phyloP scores from a whole-genome alignment of 2,888 invertebrate species.

The Mechanitis messenoides region DNA sequence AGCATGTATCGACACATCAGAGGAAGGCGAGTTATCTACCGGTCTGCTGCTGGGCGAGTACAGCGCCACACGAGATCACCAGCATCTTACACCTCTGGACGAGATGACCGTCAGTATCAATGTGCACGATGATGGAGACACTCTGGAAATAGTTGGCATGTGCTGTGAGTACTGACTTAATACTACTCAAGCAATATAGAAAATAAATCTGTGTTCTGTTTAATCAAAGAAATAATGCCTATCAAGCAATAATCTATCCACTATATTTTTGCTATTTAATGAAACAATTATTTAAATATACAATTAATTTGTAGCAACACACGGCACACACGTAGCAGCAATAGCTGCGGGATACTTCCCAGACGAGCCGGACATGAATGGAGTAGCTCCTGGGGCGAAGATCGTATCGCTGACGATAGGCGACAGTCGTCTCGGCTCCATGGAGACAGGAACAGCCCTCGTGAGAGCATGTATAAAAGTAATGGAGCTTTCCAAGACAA shows the following conservation, averaged over 20 bases:
- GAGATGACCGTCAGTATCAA: constrained; percentile 93
- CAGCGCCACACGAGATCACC: constrained; percentile 85
- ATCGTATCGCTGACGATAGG: constrained; percentile 94
- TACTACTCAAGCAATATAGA: neutral
- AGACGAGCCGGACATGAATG: constrained; percentile 90
- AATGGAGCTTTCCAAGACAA: constrained; percentile 81
- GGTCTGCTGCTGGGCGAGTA: constrained; percentile 89
- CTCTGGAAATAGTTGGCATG: constrained; percentile 94
- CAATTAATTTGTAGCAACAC: constrained; percentile 81
- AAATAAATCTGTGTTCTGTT: neutral
- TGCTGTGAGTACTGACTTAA: constrained; percentile 84
- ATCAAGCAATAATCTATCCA: neutral
- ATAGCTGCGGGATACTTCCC: constrained; percentile 95
- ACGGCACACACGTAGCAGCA: constrained; percentile 98
- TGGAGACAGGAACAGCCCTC: constrained; percentile 97
- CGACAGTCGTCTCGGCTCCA: constrained; percentile 92
- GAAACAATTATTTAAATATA: neutral
- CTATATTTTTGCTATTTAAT: no score
- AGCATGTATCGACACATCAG: constrained; percentile 90
- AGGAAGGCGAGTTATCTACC: constrained; percentile 86
- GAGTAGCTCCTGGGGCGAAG: constrained; percentile 97
- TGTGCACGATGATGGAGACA: constrained; percentile 92
- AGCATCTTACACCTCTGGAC: constrained; percentile 85
- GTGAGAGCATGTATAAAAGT: constrained; percentile 93
- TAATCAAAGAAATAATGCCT: neutral